Conservation (phyloP, 2,113 vertebrate genomes). For the Butorides virescens region DNA sequence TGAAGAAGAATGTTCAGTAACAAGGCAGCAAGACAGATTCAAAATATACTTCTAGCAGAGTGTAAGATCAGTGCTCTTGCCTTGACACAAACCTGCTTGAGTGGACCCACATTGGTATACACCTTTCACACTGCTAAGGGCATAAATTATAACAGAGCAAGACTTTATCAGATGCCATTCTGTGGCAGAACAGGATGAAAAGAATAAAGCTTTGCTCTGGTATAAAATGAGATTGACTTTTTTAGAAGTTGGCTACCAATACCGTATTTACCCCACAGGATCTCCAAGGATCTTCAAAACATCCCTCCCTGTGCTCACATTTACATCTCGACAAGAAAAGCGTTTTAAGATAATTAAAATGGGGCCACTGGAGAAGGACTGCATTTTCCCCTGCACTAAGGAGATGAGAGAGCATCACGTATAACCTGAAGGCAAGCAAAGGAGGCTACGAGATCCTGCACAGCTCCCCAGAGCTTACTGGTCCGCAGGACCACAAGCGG, state of each 20-base stretch:
- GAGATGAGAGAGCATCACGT: background rate
- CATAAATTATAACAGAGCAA: background rate
- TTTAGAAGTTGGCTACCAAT: background rate
- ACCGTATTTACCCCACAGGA: background rate
- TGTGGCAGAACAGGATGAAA: background rate
- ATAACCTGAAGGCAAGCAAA: background rate
- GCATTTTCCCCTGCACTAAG: background rate
- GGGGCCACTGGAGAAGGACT: background rate
- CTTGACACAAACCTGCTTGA: background rate
- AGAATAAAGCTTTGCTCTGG: background rate
- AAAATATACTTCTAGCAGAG: background rate
- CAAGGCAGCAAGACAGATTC: background rate
- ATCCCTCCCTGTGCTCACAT: background rate
- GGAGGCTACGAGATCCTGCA: too few relatives aligned
- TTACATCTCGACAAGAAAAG: background rate
- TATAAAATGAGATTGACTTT: background rate
- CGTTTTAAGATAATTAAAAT: background rate
- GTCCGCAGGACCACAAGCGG: background rate
- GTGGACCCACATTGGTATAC: background rate
- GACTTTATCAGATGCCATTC: background rate
- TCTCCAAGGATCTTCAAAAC: background rate
- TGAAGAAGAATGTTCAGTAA: constrained; percentile 5
- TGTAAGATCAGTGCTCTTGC: background rate
- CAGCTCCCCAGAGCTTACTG: background rate
- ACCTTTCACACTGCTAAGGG: background rate